phyloP scores from a whole-genome alignment of 2,888 invertebrate species.

The Ophraella communa region DNA sequence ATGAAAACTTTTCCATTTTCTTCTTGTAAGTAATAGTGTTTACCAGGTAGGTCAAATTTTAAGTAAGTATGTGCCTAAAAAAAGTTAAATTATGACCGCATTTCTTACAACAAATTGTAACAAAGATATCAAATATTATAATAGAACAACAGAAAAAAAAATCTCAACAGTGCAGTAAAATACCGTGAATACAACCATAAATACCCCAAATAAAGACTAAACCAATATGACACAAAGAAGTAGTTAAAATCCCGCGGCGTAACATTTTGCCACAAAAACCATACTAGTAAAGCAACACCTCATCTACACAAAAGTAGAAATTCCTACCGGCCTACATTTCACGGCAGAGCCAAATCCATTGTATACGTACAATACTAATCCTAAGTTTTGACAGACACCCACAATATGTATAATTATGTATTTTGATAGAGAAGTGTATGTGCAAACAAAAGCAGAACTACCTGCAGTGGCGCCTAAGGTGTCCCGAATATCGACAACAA shows the following conservation, averaged over 20 bases:
- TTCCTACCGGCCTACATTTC: slow-evolving; percentile 48
- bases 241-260: slow-evolving; percentile 50
- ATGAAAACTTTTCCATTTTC: too few relatives aligned
- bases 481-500: slow-evolving; percentile 30
- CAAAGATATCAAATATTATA: slow-evolving; percentile 12
- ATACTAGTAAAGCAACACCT: slow-evolving; percentile 31
- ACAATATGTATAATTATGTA: slow-evolving; percentile 59
- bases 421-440: slow-evolving; percentile 53
- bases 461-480: slow-evolving; percentile 49
- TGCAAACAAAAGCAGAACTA: slow-evolving; percentile 52
- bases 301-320: slow-evolving; percentile 37
- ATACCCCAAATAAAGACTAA: slow-evolving; percentile 47
- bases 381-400: slow-evolving; percentile 57
- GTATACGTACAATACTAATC: slow-evolving; percentile 54
- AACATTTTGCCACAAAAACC: slow-evolving; percentile 35
- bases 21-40: too few relatives aligned
- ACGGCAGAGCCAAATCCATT: slow-evolving; percentile 37
- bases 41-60: too few relatives aligned
- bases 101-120: slow-evolving; percentile 1
- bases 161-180: slow-evolving; percentile 35
- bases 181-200: slow-evolving; percentile 39
- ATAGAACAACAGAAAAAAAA: slow-evolving; percentile 14
- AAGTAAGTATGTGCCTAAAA: too few relatives aligned
- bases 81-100: background rate
- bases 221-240: slow-evolving; percentile 51